phyloP scores from a whole-genome alignment of 35 echinoderm and acorn worm species.

The Apostichopus californicus region DNA sequence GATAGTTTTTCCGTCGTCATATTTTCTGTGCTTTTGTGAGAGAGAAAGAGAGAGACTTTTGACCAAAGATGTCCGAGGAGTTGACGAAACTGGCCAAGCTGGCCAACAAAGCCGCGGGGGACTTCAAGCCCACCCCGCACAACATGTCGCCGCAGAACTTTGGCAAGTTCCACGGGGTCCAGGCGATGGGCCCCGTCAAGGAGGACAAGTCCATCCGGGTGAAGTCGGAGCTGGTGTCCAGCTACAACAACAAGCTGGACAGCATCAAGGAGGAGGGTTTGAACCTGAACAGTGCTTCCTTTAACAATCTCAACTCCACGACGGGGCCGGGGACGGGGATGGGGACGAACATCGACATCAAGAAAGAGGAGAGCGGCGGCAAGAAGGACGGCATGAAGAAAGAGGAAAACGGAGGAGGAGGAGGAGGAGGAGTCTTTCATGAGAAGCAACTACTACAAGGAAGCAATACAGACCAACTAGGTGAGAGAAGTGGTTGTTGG shows the following conservation, averaged over 20 bases:
- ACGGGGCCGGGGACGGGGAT: too few relatives aligned
- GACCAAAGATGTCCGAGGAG: slow-evolving; percentile 79
- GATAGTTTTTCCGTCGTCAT: too few relatives aligned
- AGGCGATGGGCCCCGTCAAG: slow-evolving; percentile 41
- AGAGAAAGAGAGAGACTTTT: not conserved
- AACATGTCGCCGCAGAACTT: slow-evolving; percentile 49
- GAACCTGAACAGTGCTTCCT: slow-evolving; percentile 39
- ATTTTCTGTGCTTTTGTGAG: too few relatives aligned
- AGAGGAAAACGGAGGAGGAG: slow-evolving; percentile 50
- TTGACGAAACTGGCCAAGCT: slow-evolving; percentile 87
- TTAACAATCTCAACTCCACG: slow-evolving; percentile 43
- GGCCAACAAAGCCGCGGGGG: slow-evolving; percentile 85
- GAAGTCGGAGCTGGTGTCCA: slow-evolving; percentile 56
- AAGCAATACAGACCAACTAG: slow-evolving; percentile 53
- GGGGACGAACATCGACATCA: slow-evolving; percentile 11
- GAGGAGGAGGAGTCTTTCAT: slow-evolving; percentile 47
- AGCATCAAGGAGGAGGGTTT: slow-evolving; percentile 43
- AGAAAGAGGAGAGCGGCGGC: slow-evolving; percentile 28
- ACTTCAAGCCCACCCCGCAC: slow-evolving; percentile 70
- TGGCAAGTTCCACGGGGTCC: slow-evolving; percentile 40
- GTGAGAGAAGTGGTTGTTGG: not conserved
- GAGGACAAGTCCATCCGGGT: slow-evolving; percentile 52
- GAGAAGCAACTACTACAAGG: slow-evolving; percentile 20
- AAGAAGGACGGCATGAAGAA: not conserved
- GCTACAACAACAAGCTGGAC: slow-evolving; percentile 41